Evolutionary conservation across 2,113 vertebrate species (phyloP).

Genomic region (Holacanthus passer): DNA sequence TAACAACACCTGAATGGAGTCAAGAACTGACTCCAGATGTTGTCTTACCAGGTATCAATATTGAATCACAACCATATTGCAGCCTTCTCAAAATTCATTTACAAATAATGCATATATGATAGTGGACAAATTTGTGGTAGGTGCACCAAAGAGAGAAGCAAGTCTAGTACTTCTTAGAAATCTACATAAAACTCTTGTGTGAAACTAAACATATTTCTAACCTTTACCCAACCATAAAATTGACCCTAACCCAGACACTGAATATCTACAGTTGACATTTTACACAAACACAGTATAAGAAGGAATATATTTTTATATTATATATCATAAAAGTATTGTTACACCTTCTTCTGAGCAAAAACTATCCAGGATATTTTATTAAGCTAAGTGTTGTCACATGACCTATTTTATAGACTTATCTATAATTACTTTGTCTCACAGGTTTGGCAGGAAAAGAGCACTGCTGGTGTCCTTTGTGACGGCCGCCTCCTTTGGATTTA

Average conservation of each 20-base stretch:
- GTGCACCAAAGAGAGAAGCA: background rate
- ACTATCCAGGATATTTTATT: background rate
- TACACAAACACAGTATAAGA: too few relatives aligned
- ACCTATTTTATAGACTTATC: background rate
- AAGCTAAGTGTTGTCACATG: background rate
- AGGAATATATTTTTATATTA: background rate
- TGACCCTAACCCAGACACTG: background rate
- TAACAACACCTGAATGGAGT: too few relatives aligned
- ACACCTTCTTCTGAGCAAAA: background rate
- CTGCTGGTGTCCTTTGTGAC: slow-evolving; percentile 74
- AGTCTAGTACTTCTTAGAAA: background rate
- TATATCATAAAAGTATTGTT: background rate
- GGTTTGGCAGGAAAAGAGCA: slow-evolving; percentile 76
- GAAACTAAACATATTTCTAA: background rate
- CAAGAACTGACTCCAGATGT: too few relatives aligned
- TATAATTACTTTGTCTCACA: slow-evolving; percentile 28
- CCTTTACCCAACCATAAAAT: background rate
- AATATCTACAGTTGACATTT: background rate
- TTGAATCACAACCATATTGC: too few relatives aligned
- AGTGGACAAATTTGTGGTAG: too few relatives aligned
- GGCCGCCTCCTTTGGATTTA: slow-evolving; percentile 58
- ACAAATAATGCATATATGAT: too few relatives aligned
- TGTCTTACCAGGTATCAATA: too few relatives aligned
- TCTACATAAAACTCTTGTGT: too few relatives aligned
- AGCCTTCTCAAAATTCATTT: too few relatives aligned